Base-by-base conservation (phyloP, 2,797 vertebrate species). In the Micropoecilia bifurca region DNA sequence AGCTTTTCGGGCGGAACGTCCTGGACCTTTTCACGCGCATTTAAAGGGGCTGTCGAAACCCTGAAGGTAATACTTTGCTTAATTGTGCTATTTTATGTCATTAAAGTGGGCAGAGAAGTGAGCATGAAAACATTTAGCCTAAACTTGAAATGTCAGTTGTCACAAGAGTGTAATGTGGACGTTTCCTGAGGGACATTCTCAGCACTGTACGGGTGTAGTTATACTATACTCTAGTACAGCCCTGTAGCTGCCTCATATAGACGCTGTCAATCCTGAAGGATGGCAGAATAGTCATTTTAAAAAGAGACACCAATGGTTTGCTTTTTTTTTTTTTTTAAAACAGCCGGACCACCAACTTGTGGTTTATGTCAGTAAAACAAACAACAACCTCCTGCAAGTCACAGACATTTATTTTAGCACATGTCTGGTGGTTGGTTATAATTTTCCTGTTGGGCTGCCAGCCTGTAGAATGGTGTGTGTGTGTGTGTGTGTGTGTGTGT, bases 361-460 rank as follows among this genome's bases (percentile, higher is more conserved):
- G 90, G 86, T 83, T 80, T 75, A 28, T 36, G 39, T 74, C 68
- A 73, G 41, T 48, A 48, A 50, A 83, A 74, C 72, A 79, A 74
- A 82, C 76, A 73, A 84, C 79, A 76, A 87, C 78, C 83, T 85
- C 78, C 81, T 82, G 79, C 80, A n/a, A 45, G 68, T 71, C 73
- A 75, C 63, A 82, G 63, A 36, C 75, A 61, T 81, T 88, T 53
- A 87, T 78, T 90, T 76, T 45, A 80, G 59, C 85, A 80, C 80
- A 87, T 79, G 72, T 83, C 77, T 86, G 81, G 45, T 76, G 85
- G 82, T 83, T 69, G 80, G 69, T 82, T 78, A 80, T 88, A 72
- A 84, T 91, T 88, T 86, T 78, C 82, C 75, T 33, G 80, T 72
- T 12, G 69, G 36, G 76, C 55, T 80, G 72, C 71, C 78, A 82